phyloP scores from a whole-genome alignment of 2,797 vertebrate species.

The Xenentodon cancila region DNA sequence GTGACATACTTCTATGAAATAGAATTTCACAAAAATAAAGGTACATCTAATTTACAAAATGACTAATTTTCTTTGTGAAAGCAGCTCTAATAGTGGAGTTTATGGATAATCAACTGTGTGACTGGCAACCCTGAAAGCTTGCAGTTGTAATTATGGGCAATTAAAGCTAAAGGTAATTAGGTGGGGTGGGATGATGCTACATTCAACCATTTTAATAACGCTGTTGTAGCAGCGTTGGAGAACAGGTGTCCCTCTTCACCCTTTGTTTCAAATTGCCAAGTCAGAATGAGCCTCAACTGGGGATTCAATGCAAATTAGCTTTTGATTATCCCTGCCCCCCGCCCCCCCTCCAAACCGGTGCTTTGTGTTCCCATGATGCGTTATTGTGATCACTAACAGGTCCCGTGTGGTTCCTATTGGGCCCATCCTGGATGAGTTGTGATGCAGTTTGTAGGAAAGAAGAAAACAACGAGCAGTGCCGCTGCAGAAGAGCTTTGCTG shows the following conservation, averaged over 20 bases:
- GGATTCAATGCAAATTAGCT: slow-evolving; percentile 61
- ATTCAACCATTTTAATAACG: slow-evolving; percentile 55
- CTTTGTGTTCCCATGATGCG: slow-evolving; percentile 40
- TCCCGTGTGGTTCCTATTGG: slow-evolving; percentile 4
- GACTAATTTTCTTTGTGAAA: slow-evolving; percentile 2
- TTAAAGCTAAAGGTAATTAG: slow-evolving; percentile 60
- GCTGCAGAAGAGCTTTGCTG: too few relatives aligned
- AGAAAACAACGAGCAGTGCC: too few relatives aligned
- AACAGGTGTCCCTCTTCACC: slow-evolving; percentile 49
- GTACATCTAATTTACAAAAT: slow-evolving; percentile 15
- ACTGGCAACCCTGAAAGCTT: slow-evolving; percentile 42
- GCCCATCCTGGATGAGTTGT: not conserved
- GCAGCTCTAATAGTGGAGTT: slow-evolving; percentile 18
- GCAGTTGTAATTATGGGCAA: slow-evolving; percentile 62
- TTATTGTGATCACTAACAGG: slow-evolving; percentile 29
- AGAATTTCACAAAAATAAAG: not conserved
- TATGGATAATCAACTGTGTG: slow-evolving; percentile 41
- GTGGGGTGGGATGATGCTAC: slow-evolving; percentile 40
- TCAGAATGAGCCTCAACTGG: slow-evolving; percentile 40
- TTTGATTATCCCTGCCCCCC: slow-evolving; percentile 14
- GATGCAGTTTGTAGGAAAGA: not conserved
- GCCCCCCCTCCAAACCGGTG: not conserved
- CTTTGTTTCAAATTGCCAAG: slow-evolving; percentile 41
- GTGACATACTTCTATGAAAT: not conserved
- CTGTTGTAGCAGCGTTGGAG: slow-evolving; percentile 33